Conservation (phyloP, 1,140 invertebrate genomes). For the Brachionus rotundiformis region DNA sequence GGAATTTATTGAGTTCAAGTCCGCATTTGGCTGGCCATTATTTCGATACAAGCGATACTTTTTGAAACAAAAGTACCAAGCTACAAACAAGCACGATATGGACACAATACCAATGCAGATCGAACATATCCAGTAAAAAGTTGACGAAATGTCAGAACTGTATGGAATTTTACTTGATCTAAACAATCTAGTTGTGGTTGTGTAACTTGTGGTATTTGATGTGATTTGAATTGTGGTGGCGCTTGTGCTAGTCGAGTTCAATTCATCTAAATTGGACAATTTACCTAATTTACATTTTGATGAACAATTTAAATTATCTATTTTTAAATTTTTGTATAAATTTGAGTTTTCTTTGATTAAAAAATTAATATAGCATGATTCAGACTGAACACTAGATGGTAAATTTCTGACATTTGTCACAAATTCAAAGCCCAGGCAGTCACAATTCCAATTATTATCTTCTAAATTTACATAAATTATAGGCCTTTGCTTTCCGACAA, state of each 20-base stretch:
- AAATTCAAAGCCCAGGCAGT: conserved; percentile 18
- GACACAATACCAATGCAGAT: conserved; percentile 19
- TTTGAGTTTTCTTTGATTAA: conserved; percentile 31
- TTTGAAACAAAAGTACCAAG: conserved; percentile 44
- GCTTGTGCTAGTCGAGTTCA: not conserved
- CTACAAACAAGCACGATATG: conserved; percentile 33
- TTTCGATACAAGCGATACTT: not conserved
- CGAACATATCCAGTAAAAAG: conserved; percentile 35
- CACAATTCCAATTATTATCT: conserved; percentile 24
- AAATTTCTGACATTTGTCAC: not conserved
- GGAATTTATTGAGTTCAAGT: not conserved
- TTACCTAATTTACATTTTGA: not conserved
- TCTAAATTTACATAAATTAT: conserved; percentile 13
- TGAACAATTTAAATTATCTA: conserved; percentile 31
- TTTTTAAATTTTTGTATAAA: conserved; percentile 28
- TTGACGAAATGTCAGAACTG: not conserved
- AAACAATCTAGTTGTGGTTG: not conserved
- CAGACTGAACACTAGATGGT: not conserved
- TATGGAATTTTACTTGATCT: conserved; percentile 24
- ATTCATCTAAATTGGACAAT: not conserved
- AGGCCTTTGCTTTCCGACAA: not conserved
- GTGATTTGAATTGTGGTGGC: not conserved
- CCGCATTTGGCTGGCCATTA: not conserved
- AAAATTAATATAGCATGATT: conserved; percentile 21
- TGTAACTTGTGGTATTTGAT: not conserved